These are phyloP conservation scores for Silurus lanzhouensis DNA, from an alignment of 2,797 vertebrate genomes.

Conservation along the genomic window DNA sequence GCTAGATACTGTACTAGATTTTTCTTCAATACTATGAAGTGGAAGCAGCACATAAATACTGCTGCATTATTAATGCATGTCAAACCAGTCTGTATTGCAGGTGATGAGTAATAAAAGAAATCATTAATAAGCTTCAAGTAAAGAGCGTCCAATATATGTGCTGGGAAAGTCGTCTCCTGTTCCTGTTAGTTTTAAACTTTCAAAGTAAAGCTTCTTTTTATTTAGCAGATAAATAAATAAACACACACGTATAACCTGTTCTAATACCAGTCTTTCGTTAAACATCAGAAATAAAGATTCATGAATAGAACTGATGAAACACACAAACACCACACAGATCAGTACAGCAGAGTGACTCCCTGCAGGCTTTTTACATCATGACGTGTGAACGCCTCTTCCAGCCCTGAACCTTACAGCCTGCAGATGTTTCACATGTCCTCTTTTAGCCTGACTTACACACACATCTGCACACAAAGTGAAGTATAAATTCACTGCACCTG, in stretches of 20 bases:
- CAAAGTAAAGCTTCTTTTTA: not conserved
- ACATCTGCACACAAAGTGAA: not conserved
- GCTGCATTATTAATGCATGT: slow-evolving; percentile 34
- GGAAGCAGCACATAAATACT: not conserved
- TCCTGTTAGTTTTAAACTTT: not conserved
- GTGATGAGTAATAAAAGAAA: slow-evolving; percentile 17
- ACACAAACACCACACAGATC: not conserved
- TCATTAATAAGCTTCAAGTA: slow-evolving; percentile 22
- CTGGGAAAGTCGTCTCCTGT: slow-evolving; percentile 5
- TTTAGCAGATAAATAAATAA: not conserved
- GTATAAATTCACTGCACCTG: not conserved
- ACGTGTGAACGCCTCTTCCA: slow-evolving; percentile 1
- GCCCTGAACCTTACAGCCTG: not conserved
- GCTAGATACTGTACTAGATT: not conserved
- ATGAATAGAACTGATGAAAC: not conserved
- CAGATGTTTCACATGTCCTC: not conserved
- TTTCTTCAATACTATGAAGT: not conserved
- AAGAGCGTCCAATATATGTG: slow-evolving; percentile 13
- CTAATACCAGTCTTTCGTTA: not conserved
- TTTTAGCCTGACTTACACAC: not conserved
- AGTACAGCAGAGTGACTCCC: not conserved
- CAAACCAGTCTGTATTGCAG: slow-evolving; percentile 25
- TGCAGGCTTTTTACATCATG: not conserved
- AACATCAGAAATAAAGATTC: not conserved
- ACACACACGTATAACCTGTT: not conserved